Base-by-base conservation (phyloP, 2,797 vertebrate species). In the Eutrigla gurnardus region DNA sequence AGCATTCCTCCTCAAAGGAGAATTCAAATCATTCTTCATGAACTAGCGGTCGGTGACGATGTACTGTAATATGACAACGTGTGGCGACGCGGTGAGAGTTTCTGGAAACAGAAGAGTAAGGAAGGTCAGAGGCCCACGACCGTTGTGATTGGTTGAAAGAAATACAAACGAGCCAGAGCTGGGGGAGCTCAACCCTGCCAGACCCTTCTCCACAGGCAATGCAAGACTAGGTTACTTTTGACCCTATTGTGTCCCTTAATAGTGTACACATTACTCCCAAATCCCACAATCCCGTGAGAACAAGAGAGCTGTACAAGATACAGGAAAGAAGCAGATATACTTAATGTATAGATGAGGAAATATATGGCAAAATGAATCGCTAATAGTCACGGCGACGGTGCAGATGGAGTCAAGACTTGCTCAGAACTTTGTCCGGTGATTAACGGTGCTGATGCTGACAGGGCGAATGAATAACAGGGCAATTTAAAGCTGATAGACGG, bases 401-500 rank as follows among this genome's bases (percentile, higher is more conserved):
- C 58, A 60, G 39, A n/a, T 59, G 39, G n/a, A 13, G 17, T 25
- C 33, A 55, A 53, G 25, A 53, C 33, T 35, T 35, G 53, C 12
- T 32, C 25, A 53, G 50, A 53, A 25, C 7, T 14, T 45, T 15
- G 40, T 49, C 39, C 52, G 47, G 4, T 64, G 45, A 57, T 58
- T 33, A n/a, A 45, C 14, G 37, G 54, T 35, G 12, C 47, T 33
- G 7, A 45, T 71, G 12, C 15, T 65, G 47, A 37, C 37, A 33
- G 35, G 47, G 5, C 60, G 65, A 11, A 57, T 40, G 32, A 71
- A 63, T 69, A 53, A 25, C 18, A 14, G 36, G 32, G 11, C 13
- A 73, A 64, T 64, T 64, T 36, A 39, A 73, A 61, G 45, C 60
- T 61, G 36, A 55, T 13, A 45, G 5, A 61, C 14, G 46, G 65